Evolutionary conservation across 1,140 invertebrate genomes (phyloP), one percentile per base, ranked within the genome.

Genomic region (Drosophila willistoni): DNA sequence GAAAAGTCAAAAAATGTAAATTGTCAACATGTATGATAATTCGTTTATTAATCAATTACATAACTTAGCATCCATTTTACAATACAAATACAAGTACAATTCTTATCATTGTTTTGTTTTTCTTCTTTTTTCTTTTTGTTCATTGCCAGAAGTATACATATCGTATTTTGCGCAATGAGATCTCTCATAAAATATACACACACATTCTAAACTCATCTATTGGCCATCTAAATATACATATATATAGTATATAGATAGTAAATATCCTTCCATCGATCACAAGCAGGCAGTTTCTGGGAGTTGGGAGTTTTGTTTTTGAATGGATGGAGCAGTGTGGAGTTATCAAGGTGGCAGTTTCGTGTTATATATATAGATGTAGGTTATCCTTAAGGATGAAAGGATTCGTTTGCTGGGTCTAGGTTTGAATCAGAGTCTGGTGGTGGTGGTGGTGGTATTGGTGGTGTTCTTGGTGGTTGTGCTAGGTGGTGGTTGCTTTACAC

Each of bases 11-110:
- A 19, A 39, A 10, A 12, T 39, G 9, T 34, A 39, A 76, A 22
- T 42, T 42, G 25, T 29, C 42, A 77, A 83, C 65, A 78, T 78
- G 70, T 78, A 79, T 69, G 74, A 68, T 73, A 82, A 82, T 79
- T 85, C 59, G 74, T 85, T 85, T 85, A 85, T 85, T 85, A 68
- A 78, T 85, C 64, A 67, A 70, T 85, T 71, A 79, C 66, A 72
- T 77, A 83, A 84, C 81, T 84, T 77, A 82, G 70, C 75, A 71
- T 87, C 70, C 71, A 79, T 71, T 73, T 82, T 76, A 81, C 86
- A 78, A 77, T 70, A 76, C 69, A 65, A 66, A 34, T 39, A 68
- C 66, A 64, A 59, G 33, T 59, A 36, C n/a, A 17, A 59, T 19
- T 59, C 14, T 33, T 29, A 17, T 59, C 9, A 36, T 39, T 36